Evolutionary conservation across 2,888 invertebrate species (phyloP).

Genomic region (Acleris holmiana): DNA sequence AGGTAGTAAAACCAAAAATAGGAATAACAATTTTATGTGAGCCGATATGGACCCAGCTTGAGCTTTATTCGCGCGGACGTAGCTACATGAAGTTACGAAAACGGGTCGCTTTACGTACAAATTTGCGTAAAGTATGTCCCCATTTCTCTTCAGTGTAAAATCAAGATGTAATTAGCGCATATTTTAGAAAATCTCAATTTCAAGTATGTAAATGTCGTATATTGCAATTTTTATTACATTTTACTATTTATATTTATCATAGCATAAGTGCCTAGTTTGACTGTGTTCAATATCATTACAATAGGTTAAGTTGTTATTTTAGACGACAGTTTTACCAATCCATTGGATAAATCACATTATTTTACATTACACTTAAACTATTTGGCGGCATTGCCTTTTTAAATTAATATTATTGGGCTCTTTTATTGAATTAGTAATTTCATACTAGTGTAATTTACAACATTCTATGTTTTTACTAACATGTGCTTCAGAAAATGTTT

Average conservation of each 20-base stretch:
- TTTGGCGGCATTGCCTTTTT: neutral
- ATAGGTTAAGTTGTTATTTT: conserved; percentile 9
- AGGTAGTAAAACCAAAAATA: too few species aligned
- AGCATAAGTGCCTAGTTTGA: conserved; percentile 16
- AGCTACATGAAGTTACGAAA: too few species aligned
- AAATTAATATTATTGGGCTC: too few species aligned
- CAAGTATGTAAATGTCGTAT: neutral
- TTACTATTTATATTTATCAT: conserved; percentile 10
- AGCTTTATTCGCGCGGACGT: too few species aligned
- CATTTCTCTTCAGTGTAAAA: too few species aligned
- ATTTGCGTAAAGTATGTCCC: too few species aligned
- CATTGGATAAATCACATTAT: neutral
- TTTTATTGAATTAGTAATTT: too few species aligned
- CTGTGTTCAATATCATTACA: conserved; percentile 23
- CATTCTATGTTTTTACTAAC: neutral
- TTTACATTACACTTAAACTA: neutral
- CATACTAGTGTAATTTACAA: neutral
- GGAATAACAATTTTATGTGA: too few species aligned
- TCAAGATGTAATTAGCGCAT: too few species aligned
- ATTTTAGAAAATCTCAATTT: neutral
- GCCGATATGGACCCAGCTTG: too few species aligned
- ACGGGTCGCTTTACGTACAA: too few species aligned
- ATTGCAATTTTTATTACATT: neutral
- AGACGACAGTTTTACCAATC: neutral
- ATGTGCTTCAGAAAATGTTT: conserved; percentile 1